Conservation (phyloP, 2,113 vertebrate genomes). For the Glareola pratincola region DNA sequence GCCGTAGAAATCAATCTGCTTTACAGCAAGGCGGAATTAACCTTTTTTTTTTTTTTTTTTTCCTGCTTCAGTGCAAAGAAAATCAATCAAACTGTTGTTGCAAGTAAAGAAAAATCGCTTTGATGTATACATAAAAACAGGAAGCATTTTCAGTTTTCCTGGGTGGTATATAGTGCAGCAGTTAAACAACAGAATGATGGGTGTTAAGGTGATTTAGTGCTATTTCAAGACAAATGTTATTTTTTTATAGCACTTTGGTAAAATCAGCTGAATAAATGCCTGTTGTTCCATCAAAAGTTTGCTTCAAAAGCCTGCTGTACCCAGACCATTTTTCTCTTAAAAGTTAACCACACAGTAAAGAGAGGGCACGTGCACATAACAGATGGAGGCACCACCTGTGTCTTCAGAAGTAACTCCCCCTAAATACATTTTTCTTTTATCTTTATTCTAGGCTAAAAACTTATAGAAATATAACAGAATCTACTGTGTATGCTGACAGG, state of each 20-base stretch:
- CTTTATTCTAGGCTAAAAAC: neutral
- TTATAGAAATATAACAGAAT: neutral
- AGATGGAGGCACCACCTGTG: neutral
- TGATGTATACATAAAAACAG: neutral
- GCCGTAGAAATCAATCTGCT: neutral
- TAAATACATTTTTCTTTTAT: neutral
- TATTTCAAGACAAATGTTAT: neutral
- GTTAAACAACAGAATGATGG: neutral
- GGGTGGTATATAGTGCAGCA: neutral
- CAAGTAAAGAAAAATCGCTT: conserved; percentile 19
- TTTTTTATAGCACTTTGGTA: neutral
- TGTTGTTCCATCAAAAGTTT: neutral
- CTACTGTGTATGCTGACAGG: neutral
- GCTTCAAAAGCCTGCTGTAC: neutral
- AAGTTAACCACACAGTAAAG: neutral
- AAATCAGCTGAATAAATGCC: neutral
- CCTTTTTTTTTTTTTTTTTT: neutral
- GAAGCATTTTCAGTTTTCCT: neutral
- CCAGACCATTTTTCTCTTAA: neutral
- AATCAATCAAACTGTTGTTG: neutral
- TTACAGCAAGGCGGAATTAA: neutral
- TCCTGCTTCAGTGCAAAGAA: neutral
- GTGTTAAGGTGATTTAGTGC: conserved; percentile 4
- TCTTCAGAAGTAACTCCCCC: neutral
- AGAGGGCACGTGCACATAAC: neutral